phyloP scores from a whole-genome alignment of 2,113 vertebrate genomes.

The Chaetops frenatus region DNA sequence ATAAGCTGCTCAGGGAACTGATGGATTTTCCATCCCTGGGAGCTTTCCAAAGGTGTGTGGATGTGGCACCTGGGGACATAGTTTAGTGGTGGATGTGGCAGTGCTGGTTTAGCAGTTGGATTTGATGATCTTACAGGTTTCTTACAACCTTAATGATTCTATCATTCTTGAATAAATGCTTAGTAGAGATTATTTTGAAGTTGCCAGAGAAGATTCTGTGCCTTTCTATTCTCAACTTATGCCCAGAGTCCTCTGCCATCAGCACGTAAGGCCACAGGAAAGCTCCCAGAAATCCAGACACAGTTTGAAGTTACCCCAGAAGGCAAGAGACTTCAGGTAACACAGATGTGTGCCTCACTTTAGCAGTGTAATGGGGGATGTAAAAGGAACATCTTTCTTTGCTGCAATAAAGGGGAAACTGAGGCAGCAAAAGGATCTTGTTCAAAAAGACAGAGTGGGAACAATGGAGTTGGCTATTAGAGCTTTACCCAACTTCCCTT shows the following conservation, averaged over 20 bases:
- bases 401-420: not conserved
- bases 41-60: not conserved
- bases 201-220: not conserved
- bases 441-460: not conserved
- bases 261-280: not conserved
- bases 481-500: not conserved
- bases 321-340: not conserved
- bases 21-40: not conserved
- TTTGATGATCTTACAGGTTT: not conserved
- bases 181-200: not conserved
- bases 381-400: not conserved
- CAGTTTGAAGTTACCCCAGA: not conserved
- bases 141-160: not conserved
- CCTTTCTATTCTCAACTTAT: not conserved
- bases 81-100: not conserved
- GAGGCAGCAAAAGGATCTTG: not conserved
- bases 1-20: not conserved
- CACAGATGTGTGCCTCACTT: not conserved
- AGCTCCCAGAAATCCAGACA: not conserved
- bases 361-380: not conserved
- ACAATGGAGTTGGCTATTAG: not conserved
- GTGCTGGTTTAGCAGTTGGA: not conserved
- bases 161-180: not conserved
- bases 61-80: not conserved
- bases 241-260: not conserved